These are phyloP conservation scores for Corydoras maculifer DNA, from an alignment of 2,113 vertebrate species.

Conservation along the genomic window DNA sequence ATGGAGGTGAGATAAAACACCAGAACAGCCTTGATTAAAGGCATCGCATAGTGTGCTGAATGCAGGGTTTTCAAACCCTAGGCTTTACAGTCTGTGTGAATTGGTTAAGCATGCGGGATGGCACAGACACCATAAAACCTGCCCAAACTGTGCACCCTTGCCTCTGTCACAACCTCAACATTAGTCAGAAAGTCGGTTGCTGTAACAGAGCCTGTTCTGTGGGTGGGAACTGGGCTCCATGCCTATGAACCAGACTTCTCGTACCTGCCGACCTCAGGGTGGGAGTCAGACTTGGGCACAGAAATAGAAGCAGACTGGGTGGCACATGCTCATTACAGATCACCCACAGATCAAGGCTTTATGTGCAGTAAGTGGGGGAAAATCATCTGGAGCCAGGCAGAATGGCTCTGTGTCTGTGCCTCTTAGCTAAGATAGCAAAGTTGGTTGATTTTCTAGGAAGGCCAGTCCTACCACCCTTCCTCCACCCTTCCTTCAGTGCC, in stretches of 20 bases:
- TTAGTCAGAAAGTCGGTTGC: conserved; percentile 5
- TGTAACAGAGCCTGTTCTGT: conserved; percentile 27
- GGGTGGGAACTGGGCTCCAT: conserved; percentile 21
- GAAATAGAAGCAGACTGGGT: conserved; percentile 43
- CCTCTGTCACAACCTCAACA: conserved; percentile 20
- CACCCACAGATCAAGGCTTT: conserved; percentile 44
- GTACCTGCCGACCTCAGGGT: conserved; percentile 42
- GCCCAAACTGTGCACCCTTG: conserved; percentile 2
- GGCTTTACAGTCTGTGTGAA: conserved; percentile 32
- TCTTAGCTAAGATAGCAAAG: conserved; percentile 27
- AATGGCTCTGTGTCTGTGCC: conserved; percentile 24
- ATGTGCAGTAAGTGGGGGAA: conserved; percentile 29
- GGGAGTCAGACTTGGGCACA: conserved; percentile 31
- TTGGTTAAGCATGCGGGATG: conserved; percentile 12
- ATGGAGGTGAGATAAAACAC: conserved; percentile 39
- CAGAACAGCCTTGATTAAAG: conserved; percentile 37
- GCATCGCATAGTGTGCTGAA: conserved; percentile 26
- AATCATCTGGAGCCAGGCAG: conserved; percentile 34
- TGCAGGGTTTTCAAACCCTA: conserved; percentile 1
- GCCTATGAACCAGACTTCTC: conserved; percentile 18
- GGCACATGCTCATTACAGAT: conserved; percentile 39
- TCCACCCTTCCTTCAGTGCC: conserved; percentile 21
- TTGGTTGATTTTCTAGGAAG: conserved; percentile 10
- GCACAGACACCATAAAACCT: conserved; percentile 19
- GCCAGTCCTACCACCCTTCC: conserved; percentile 9